A percentile compares a stretch with the other conserved stretches of the same genome.
Conservation (phyloP, 2,113 vertebrate species). For the Gobio gobio region DNA sequence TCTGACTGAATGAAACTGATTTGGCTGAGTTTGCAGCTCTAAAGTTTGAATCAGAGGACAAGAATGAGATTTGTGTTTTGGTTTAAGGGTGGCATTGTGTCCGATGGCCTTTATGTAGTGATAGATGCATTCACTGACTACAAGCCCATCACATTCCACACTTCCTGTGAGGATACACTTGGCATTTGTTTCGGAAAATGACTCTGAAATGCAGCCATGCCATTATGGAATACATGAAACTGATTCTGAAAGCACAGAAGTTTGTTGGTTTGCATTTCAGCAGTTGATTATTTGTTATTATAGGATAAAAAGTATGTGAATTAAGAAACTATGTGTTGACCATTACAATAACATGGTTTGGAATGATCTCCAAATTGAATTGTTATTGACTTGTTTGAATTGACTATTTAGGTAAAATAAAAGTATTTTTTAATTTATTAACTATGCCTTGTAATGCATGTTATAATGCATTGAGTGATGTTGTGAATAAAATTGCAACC, state of each 20-base stretch:
- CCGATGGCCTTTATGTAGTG: conserved; percentile 17
- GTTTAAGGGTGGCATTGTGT: conserved; percentile 16
- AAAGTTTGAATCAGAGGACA: conserved; percentile 18
- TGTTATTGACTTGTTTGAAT: not conserved
- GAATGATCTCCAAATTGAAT: not conserved
- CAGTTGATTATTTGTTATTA: not conserved
- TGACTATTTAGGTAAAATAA: not conserved
- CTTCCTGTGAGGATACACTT: not conserved
- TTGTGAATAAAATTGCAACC: not conserved
- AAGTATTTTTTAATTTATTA: not conserved
- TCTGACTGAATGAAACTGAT: not conserved
- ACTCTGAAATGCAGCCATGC: conserved; percentile 10
- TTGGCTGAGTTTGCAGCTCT: not conserved
- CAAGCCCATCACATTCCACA: not conserved
- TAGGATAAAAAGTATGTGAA: not conserved
- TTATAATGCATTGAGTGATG: not conserved
- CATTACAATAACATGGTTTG: not conserved
- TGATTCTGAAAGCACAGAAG: not conserved
- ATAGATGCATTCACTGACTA: conserved; percentile 6
- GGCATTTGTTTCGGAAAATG: not conserved
- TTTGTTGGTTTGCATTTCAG: not conserved
- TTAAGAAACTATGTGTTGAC: not conserved
- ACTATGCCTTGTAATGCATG: not conserved
- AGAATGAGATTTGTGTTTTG: conserved; percentile 27
- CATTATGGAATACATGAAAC: not conserved